Conservation (phyloP, 2,113 vertebrate species). For the Cyphotilapia sp. region DNA sequence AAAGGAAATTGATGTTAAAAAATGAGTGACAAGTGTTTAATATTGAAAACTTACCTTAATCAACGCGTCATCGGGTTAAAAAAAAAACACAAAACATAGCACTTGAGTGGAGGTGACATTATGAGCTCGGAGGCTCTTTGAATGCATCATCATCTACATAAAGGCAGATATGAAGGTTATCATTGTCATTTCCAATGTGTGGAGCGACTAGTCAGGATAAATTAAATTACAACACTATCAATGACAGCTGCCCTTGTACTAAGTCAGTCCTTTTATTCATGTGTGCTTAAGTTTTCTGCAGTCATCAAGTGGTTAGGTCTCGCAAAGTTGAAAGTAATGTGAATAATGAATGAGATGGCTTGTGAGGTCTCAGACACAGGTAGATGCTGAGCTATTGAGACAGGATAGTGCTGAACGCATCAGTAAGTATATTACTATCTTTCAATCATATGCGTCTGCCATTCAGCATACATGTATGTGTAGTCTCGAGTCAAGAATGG, state of each 20-base stretch:
- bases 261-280: conserved; percentile 23
- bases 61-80: conserved; percentile 24
- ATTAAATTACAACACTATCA: conserved; percentile 35
- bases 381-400: conserved; percentile 15
- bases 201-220: conserved; percentile 42
- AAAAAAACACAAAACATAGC: not conserved
- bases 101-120: not conserved
- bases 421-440: conserved; percentile 3
- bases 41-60: conserved; percentile 46
- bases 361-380: not conserved
- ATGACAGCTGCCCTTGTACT: conserved; percentile 33
- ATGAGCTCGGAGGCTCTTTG: conserved; percentile 16
- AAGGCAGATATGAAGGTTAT: conserved; percentile 41
- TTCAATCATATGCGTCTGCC: conserved; percentile 18
- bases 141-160: conserved; percentile 5
- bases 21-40: conserved; percentile 48
- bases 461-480: not conserved
- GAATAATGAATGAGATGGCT: not conserved
- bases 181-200: conserved; percentile 40
- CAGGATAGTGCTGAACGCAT: conserved; percentile 5
- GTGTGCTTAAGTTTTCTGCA: not conserved
- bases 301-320: conserved; percentile 2
- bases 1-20: conserved; percentile 33
- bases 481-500: not conserved
- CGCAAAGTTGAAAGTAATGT: conserved; percentile 9